Percentiles rank a stretch among this genome's conserved stretches.
phyloP scores from a whole-genome alignment of 2,888 invertebrate species.

The Melieria picta region DNA sequence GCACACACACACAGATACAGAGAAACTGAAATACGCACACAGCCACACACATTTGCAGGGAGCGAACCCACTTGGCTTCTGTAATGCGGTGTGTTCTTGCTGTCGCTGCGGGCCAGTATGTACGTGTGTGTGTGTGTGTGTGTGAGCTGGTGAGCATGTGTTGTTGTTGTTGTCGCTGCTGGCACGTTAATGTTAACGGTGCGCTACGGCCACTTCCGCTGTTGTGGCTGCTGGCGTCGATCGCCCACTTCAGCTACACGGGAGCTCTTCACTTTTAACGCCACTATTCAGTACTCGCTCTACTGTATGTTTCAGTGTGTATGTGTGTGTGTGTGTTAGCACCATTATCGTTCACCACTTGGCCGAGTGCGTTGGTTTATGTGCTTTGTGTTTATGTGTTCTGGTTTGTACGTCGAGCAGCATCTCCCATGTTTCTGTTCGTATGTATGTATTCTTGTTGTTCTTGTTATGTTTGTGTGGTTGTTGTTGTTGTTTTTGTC shows the following conservation, averaged over 20 bases:
- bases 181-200: background rate
- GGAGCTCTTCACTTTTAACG: too few species aligned
- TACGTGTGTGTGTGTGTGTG: background rate
- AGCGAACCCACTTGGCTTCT: background rate
- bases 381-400: too few species aligned
- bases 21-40: background rate
- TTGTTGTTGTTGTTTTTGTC: background rate
- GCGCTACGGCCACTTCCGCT: background rate
- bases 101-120: background rate
- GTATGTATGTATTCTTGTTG: constrained; percentile 13
- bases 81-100: background rate
- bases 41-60: background rate
- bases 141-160: background rate
- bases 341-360: too few species aligned
- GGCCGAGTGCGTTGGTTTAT: too few species aligned
- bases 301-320: too few species aligned
- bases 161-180: constrained; percentile 9
- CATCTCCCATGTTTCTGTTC: too few species aligned
- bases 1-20: background rate
- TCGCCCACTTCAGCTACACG: too few species aligned
- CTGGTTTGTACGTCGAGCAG: too few species aligned
- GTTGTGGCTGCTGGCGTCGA: background rate
- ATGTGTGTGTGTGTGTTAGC: too few species aligned
- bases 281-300: too few species aligned
- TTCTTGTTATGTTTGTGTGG: background rate